Percentiles rank a stretch among this genome's conserved stretches.
These are phyloP conservation scores for Spicauda simplicius DNA, from an alignment of 2,888 invertebrate genomes.

Conservation along the genomic window DNA sequence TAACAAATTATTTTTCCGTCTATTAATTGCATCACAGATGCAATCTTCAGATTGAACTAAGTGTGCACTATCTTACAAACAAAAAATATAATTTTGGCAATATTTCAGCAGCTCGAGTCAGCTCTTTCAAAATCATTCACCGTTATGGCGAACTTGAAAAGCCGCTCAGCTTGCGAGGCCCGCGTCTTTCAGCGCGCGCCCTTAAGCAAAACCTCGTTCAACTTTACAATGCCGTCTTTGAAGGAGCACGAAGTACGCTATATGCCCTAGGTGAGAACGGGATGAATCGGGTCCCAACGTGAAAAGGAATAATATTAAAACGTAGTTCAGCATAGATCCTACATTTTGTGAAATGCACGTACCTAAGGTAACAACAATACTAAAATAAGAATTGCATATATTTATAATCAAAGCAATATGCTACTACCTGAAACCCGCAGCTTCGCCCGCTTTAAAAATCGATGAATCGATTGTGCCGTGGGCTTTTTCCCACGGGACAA, in stretches of 20 bases:
- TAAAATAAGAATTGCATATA: too few species aligned
- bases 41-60: too few species aligned
- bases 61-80: too few species aligned
- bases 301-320: neutral
- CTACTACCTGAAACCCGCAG: too few species aligned
- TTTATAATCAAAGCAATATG: too few species aligned
- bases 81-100: neutral
- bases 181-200: conserved; percentile 4
- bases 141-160: neutral
- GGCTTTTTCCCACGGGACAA: too few species aligned
- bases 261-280: conserved; percentile 1
- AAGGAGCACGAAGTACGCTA: neutral
- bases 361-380: too few species aligned
- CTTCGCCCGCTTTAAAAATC: too few species aligned
- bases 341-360: too few species aligned
- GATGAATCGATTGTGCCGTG: too few species aligned
- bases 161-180: neutral
- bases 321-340: neutral
- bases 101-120: neutral
- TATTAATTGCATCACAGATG: too few species aligned
- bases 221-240: neutral
- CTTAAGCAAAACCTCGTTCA: neutral
- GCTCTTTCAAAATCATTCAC: conserved; percentile 3
- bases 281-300: neutral
- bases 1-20: too few species aligned